Evolutionary conservation across 2,113 vertebrate species (phyloP), one percentile per base, ranked within the genome.

Genomic region (Capra hircus): DNA sequence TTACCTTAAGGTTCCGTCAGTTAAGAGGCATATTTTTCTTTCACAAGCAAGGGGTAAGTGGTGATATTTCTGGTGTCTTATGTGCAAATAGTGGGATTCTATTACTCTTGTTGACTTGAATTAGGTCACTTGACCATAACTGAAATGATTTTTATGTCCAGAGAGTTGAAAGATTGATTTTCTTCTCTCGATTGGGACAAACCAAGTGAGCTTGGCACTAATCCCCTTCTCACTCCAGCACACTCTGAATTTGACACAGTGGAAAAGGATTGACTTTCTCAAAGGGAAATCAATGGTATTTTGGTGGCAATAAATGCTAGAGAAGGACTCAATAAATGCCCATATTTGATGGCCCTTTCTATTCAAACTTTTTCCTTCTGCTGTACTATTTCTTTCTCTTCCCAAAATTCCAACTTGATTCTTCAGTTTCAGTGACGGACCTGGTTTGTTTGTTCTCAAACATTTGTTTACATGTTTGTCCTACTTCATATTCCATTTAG

Each of bases 161-260:
- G 30, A 62, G 16, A 64, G 21, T 50, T 95, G 36, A 95, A 62
- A 6, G 94, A 89, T 16, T 28, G 57, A 77, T 84, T 83, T 88
- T 77, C 25, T 97, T 78, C 33, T 84, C 28, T n/a, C 7, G 64
- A 0, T 3, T 78, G 14, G 19, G 3, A 50, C 28, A 7, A 36
- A 84, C 4, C 25, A 33, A 64, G 28, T n/a, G 21, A 77, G 36
- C 10, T 33, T 19, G 60, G 25, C 1, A 28, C 2, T 6, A 59
- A 23, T 28, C 2, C 6, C 7, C 7, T 55, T 3, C 10, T 5
- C 9, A 57, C 2, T 2, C 13, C 25, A 40, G 25, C 30, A 57
- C 53, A 45, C 1, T 57, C 33, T 77, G 25, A 84, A 94, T 48
- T 95, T n/a, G 40, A 11, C 17, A 36, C 21, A 74, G 0, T 43